Evolutionary conservation across 1,140 invertebrate species (phyloP), one percentile per base, ranked within the genome.

Genomic region (Manduca sexta): DNA sequence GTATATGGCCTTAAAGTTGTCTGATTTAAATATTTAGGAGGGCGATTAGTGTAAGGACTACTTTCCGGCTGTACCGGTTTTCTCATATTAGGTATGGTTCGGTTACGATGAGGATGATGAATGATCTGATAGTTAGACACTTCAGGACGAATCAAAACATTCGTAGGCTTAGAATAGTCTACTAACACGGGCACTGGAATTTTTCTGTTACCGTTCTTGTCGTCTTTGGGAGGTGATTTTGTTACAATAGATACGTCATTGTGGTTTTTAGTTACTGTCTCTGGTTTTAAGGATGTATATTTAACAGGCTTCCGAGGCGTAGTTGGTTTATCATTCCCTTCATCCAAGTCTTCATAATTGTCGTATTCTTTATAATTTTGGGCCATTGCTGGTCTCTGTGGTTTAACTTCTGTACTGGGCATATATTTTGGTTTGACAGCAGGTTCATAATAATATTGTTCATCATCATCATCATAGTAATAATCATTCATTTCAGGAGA

Each of bases 341-440:
- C 64, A 5, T 68, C 50, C 14, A 60, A 50, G 14, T 72, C 64
- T 37, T 73, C 71, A 42, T 76, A 69, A 48, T 60, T 51, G 44
- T 85, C 86, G 53, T 87, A 86, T 64, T 87, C 83, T 56, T 87
- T 71, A 56, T 88, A 80, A 50, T 87, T 87, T 61, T 86, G 86
- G 18, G 86, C 86, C 73, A 87, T 86, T 0, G 64, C 71, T 11
- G 86, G 86, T 48, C 86, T 66, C 56, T 86, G 81, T 21, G 86
- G 86, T 53, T 70, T 86, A 0, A 87, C 82, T 77, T 90, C 89
- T 4, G 88, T 86, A 75, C 87, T 89, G 3, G 89, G 89, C 88
- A 89, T 89, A 53, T 89, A 89, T 45, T 88, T 86, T 3, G 88
- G 87, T 69, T 89, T 87, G 0, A 89, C 88, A 6, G 78, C 80